phyloP scores from a whole-genome alignment of 2,797 vertebrate genomes.

The Acridotheres tristis region DNA sequence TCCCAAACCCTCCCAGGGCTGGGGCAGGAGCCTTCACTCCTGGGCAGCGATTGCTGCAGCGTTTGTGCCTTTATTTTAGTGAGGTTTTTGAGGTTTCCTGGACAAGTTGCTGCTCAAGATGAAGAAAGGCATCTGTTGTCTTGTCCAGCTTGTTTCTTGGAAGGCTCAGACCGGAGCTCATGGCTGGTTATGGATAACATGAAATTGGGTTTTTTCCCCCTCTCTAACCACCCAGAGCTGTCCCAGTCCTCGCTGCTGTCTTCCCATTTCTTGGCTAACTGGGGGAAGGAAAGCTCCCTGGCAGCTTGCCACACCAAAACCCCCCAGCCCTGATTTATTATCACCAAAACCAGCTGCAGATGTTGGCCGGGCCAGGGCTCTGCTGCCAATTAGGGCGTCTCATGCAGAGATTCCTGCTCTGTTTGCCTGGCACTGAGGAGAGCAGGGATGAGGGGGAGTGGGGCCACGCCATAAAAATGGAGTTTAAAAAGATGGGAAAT shows the following conservation, averaged over 20 bases:
- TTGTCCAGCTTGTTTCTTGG: background rate
- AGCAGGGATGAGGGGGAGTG: background rate
- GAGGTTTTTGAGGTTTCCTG: background rate
- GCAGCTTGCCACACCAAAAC: conserved; percentile 77
- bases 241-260: conserved; percentile 62
- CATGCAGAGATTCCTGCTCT: conserved; percentile 74
- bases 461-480: background rate
- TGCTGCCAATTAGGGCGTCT: conserved; percentile 85
- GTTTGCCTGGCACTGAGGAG: background rate
- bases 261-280: conserved; percentile 65
- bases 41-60: background rate
- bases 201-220: background rate
- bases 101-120: background rate
- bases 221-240: conserved; percentile 9
- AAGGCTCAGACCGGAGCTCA: background rate
- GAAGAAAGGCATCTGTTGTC: rapidly evolving
- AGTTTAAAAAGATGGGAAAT: background rate
- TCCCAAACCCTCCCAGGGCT: background rate
- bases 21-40: background rate
- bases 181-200: background rate
- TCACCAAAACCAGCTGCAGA: conserved; percentile 87
- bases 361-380: conserved; percentile 81
- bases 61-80: background rate
- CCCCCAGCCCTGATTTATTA: conserved; percentile 85
- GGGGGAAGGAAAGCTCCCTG: conserved; percentile 76